These are phyloP conservation scores for Orthosia cruda DNA, from an alignment of 2,888 invertebrate species.

Conservation along the genomic window DNA sequence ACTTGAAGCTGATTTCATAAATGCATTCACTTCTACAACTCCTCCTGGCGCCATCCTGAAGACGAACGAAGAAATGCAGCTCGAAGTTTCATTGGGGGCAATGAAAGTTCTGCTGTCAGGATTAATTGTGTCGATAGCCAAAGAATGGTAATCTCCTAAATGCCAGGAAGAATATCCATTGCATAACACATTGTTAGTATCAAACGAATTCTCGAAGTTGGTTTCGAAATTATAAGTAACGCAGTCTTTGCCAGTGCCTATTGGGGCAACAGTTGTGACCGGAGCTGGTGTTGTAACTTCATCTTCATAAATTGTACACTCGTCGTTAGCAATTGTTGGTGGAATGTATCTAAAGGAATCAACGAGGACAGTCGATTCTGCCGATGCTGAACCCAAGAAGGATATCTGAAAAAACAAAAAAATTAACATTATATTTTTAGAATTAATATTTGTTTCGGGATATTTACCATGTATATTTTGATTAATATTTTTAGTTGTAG, in stretches of 20 bases:
- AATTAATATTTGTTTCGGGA: no score
- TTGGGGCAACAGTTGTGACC: conserved; percentile 39
- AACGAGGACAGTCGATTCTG: conserved; percentile 63
- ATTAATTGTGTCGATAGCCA: conserved; percentile 68
- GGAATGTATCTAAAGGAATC: conserved; percentile 72
- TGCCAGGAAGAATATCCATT: conserved; percentile 71
- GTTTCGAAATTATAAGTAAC: conserved; percentile 74
- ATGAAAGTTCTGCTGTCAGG: conserved; percentile 70
- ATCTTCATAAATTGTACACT: conserved; percentile 64
- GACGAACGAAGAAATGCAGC: conserved; percentile 75
- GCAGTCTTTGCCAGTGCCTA: conserved; percentile 68
- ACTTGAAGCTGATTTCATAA: conserved; percentile 66
- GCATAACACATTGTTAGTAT: conserved; percentile 68
- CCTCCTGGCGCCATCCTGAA: conserved; percentile 74
- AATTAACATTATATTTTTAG: no score
- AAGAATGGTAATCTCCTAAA: conserved; percentile 69
- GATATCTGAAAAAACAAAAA: conserved; percentile 65
- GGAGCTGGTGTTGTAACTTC: conserved; percentile 56
- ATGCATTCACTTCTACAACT: conserved; percentile 73
- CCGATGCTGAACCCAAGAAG: conserved; percentile 64
- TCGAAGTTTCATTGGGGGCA: conserved; percentile 69
- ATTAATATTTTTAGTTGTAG: background rate
- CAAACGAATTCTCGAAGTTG: conserved; percentile 70
- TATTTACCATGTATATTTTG: no score
- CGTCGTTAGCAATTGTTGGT: conserved; percentile 26